A percentile compares a stretch with the other conserved stretches of the same genome.
Conservation (phyloP, 2,888 invertebrate genomes). For the Cryptus viduatorius region DNA sequence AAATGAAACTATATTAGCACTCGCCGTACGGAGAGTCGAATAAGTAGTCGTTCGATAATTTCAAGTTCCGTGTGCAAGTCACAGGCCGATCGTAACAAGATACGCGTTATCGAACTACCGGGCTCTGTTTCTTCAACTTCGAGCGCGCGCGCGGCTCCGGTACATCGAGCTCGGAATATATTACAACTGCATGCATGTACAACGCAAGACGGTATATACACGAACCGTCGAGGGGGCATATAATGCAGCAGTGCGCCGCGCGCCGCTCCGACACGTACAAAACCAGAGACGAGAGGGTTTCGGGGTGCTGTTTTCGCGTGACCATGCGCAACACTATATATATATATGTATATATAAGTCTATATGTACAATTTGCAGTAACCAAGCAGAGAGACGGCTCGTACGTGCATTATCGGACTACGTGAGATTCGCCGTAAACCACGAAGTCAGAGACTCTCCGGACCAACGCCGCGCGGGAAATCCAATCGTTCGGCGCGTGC, state of each 20-base stretch:
- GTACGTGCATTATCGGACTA: constrained; percentile 55
- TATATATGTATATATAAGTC: not conserved
- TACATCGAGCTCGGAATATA: not conserved
- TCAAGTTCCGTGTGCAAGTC: not conserved
- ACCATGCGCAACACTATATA: constrained; percentile 8
- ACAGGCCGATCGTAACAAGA: constrained; percentile 16
- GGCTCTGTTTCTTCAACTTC: constrained; percentile 19
- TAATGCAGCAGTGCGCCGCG: constrained; percentile 17
- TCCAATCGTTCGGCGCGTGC: constrained; percentile 27
- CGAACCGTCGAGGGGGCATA: not conserved
- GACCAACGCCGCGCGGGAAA: constrained; percentile 4
- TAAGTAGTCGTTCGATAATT: not conserved
- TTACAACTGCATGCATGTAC: constrained; percentile 9
- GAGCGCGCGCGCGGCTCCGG: not conserved
- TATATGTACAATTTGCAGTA: not conserved
- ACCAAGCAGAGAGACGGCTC: not conserved
- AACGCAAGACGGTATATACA: not conserved
- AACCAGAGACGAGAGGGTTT: constrained; percentile 6
- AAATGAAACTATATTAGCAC: not conserved
- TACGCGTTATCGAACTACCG: constrained; percentile 29
- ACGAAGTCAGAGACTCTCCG: constrained; percentile 17
- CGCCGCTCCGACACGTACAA: constrained; percentile 39
- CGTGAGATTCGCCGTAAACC: constrained; percentile 51
- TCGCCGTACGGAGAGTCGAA: not conserved
- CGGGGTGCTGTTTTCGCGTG: constrained; percentile 38